A percentile compares a stretch with the other conserved stretches of the same genome.
Evolutionary conservation across 2,888 invertebrate species (phyloP).

Genomic region (Cerceris ruficornis): DNA sequence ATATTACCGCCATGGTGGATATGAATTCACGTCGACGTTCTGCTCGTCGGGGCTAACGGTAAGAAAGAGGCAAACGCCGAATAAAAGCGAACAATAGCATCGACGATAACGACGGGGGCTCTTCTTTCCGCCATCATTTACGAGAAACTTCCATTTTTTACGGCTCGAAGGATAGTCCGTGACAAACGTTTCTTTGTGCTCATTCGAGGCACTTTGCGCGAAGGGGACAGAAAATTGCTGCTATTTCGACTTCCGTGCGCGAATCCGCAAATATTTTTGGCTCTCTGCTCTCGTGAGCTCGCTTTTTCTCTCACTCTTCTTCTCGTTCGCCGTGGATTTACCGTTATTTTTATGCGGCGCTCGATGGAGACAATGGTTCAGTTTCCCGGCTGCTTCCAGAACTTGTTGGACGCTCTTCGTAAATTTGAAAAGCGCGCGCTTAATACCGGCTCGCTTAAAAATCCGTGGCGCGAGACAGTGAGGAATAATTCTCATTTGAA

Average conservation of each 20-base stretch:
- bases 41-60: constrained; percentile 7
- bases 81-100: not conserved
- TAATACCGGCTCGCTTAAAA: too few species aligned
- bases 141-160: not conserved
- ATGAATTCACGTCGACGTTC: constrained; percentile 37
- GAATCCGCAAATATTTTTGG: not conserved
- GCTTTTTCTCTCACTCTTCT: not conserved
- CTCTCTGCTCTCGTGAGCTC: not conserved
- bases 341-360: constrained; percentile 27
- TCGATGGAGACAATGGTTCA: constrained; percentile 37
- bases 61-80: constrained; percentile 7
- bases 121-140: not conserved
- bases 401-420: constrained; percentile 25
- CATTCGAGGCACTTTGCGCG: not conserved
- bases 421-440: constrained; percentile 19
- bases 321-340: constrained; percentile 23
- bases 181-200: not conserved
- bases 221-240: not conserved
- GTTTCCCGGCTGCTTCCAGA: constrained; percentile 25
- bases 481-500: not conserved
- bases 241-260: not conserved
- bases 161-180: not conserved
- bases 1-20: constrained; percentile 16
- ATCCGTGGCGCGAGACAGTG: not conserved
- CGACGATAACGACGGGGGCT: not conserved